phyloP scores from a whole-genome alignment of 2,888 invertebrate species.

The Meta bourneti region DNA sequence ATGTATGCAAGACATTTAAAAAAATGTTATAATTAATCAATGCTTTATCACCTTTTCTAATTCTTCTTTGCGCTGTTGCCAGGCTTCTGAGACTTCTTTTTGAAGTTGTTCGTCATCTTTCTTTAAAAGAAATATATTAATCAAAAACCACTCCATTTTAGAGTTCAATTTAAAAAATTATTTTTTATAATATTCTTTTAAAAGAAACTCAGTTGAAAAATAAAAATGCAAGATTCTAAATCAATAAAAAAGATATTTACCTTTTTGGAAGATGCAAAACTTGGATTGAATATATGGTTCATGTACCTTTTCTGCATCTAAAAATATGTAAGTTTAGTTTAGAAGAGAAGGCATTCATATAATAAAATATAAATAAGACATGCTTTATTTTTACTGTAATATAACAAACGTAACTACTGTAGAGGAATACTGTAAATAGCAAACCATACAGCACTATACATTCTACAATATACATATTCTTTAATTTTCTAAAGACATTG shows the following conservation, averaged over 20 bases:
- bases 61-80: slow-evolving; percentile 67
- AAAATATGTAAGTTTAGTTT: background rate
- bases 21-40: too few relatives aligned
- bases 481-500: too few relatives aligned
- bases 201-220: background rate
- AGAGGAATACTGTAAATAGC: too few relatives aligned
- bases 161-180: background rate
- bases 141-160: background rate
- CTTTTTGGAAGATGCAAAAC: slow-evolving; percentile 16
- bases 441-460: too few relatives aligned
- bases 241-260: background rate
- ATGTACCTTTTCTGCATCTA: slow-evolving; percentile 67
- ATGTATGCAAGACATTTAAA: background rate
- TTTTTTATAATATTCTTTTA: background rate
- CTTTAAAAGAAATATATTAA: slow-evolving; percentile 34
- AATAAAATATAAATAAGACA: too few relatives aligned
- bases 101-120: slow-evolving; percentile 37
- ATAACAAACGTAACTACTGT: too few relatives aligned
- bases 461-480: background rate
- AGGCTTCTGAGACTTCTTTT: slow-evolving; percentile 56
- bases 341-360: too few relatives aligned
- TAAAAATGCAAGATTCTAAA: background rate
- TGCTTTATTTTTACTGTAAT: too few relatives aligned
- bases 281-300: slow-evolving; percentile 44
- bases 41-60: slow-evolving; percentile 47